These are phyloP conservation scores for Setophaga petechia DNA, from an alignment of 2,113 vertebrate species.

Conservation along the genomic window DNA sequence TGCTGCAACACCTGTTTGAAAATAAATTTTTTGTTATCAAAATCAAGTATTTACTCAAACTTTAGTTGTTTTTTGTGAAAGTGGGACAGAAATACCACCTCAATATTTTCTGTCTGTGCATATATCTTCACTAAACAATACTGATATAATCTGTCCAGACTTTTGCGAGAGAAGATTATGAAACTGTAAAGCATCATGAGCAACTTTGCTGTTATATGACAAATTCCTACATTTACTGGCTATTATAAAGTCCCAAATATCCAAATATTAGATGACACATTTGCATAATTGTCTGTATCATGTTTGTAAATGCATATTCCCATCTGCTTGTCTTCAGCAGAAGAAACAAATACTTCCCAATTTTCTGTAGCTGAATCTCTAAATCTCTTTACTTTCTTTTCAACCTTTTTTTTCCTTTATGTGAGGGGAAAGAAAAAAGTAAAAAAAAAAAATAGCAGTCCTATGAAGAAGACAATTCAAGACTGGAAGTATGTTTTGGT, in stretches of 20 bases:
- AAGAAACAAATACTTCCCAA: not conserved
- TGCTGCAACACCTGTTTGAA: constrained; percentile 76
- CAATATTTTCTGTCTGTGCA: not conserved
- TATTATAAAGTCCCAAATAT: not conserved
- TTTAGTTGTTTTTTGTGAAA: not conserved
- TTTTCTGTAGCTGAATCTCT: not conserved
- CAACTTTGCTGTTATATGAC: not conserved
- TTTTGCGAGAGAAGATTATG: not conserved
- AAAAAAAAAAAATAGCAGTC: not conserved
- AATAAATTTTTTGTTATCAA: not conserved
- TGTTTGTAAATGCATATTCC: not conserved
- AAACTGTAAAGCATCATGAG: not conserved
- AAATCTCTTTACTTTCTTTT: not conserved
- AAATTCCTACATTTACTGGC: not conserved
- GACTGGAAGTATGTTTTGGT: not conserved
- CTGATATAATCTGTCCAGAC: not conserved
- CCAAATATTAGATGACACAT: not conserved
- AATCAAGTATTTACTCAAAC: not conserved
- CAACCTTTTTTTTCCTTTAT: not conserved
- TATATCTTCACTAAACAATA: not conserved
- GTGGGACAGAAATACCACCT: not conserved
- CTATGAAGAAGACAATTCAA: not conserved
- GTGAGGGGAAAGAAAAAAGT: not conserved
- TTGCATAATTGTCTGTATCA: not conserved
- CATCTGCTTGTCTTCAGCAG: not conserved